Percentiles rank a stretch among this genome's conserved stretches.
Conservation (phyloP, 2,797 vertebrate genomes). For the Perodicticus potto region DNA sequence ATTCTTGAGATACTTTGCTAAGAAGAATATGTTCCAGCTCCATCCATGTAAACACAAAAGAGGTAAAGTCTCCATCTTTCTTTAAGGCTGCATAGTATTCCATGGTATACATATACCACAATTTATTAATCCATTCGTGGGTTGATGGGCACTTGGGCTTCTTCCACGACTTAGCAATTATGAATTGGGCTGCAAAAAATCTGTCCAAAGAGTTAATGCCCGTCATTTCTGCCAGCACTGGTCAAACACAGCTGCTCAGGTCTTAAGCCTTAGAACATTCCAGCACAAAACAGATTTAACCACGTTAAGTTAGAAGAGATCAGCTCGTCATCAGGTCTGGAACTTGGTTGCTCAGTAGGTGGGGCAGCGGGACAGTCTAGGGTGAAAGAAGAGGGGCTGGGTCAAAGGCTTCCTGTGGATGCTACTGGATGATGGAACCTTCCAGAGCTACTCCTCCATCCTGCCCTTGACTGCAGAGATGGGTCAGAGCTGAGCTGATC, state of each 20-base stretch:
- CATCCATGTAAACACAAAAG: too few species aligned
- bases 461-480: background rate
- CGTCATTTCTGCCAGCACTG: background rate
- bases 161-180: too few species aligned
- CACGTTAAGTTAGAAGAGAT: background rate
- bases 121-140: too few species aligned
- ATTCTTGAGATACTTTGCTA: too few species aligned
- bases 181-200: too few species aligned
- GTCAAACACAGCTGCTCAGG: background rate
- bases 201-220: background rate
- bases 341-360: background rate
- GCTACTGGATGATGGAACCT: accelerated
- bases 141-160: too few species aligned
- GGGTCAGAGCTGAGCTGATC: accelerated
- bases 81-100: too few species aligned
- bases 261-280: background rate
- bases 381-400: background rate
- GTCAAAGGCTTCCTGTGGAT: background rate
- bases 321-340: background rate
- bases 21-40: too few species aligned
- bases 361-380: accelerated
- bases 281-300: background rate
- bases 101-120: too few species aligned
- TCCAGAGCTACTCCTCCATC: background rate
- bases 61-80: too few species aligned